Conservation (phyloP, 2,797 vertebrate species). For the Bryconaethiops microstoma region DNA sequence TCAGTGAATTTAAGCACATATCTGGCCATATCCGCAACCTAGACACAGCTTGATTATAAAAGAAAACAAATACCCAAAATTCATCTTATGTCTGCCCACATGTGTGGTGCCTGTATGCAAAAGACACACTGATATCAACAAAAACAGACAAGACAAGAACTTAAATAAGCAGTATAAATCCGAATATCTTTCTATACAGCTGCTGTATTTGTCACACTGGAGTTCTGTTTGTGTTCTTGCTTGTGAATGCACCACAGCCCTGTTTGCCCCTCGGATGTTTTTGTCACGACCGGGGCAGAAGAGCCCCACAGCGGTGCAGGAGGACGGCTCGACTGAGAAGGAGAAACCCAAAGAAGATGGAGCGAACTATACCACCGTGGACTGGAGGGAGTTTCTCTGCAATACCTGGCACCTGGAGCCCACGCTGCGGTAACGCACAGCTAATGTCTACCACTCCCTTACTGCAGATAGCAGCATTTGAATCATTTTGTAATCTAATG, state of each 20-base stretch:
- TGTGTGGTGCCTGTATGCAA: too few species aligned
- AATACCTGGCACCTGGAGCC: conserved; percentile 99
- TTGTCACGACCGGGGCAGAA: conserved; percentile 90
- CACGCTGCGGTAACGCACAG: conserved; percentile 75
- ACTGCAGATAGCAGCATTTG: neutral
- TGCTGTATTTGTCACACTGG: neutral
- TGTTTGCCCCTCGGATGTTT: conserved; percentile 90
- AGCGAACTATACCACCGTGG: conserved; percentile 92
- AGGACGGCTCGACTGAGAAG: conserved; percentile 78
- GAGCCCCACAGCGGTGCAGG: conserved; percentile 86
- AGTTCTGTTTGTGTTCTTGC: conserved; percentile 1
- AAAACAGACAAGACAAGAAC: too few species aligned
- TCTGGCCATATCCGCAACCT: too few species aligned
- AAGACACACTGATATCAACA: too few species aligned
- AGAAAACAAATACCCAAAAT: too few species aligned
- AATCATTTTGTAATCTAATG: neutral
- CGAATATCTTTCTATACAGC: neutral
- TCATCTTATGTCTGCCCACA: too few species aligned
- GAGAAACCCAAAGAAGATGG: conserved; percentile 82
- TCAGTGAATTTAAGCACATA: too few species aligned
- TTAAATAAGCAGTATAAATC: neutral
- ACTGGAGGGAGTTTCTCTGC: conserved; percentile 98
- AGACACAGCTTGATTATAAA: too few species aligned
- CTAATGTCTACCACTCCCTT: neutral
- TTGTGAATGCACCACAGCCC: conserved; percentile 75